Percentiles rank a stretch among this genome's conserved stretches.
phyloP scores from a whole-genome alignment of 2,113 vertebrate species.

The Neofelis nebulosa region DNA sequence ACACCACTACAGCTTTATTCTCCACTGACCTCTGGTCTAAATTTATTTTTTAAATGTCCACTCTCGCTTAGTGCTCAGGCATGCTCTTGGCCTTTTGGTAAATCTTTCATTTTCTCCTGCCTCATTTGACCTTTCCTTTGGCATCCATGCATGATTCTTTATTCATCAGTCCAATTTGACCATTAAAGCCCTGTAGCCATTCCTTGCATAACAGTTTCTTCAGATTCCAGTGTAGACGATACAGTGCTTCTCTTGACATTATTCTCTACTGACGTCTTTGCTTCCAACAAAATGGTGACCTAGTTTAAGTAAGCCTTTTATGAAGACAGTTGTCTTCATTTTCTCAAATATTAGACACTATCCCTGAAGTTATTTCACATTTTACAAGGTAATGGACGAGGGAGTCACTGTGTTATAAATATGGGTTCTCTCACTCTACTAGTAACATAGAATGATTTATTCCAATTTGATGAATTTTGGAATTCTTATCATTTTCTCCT shows the following conservation, averaged over 20 bases:
- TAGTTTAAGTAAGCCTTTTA: slow-evolving; percentile 47
- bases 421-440: background rate
- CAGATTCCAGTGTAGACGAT: background rate
- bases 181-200: slow-evolving; percentile 39
- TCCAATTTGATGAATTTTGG: background rate
- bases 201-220: background rate
- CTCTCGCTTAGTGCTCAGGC: background rate
- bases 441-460: background rate
- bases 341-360: slow-evolving; percentile 36
- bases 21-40: background rate
- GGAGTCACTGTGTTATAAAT: background rate
- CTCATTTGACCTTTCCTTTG: slow-evolving; percentile 61
- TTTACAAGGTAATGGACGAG: slow-evolving; percentile 43
- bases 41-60: slow-evolving; percentile 40
- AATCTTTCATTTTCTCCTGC: slow-evolving; percentile 48
- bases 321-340: slow-evolving; percentile 29
- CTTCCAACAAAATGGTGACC: slow-evolving; percentile 43
- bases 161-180: slow-evolving; percentile 32
- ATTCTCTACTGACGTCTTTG: slow-evolving; percentile 28
- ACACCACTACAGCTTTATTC: background rate
- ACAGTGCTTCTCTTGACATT: slow-evolving; percentile 53
- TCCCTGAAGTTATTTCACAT: slow-evolving; percentile 17
- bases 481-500: slow-evolving; percentile 12
- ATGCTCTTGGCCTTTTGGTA: slow-evolving; percentile 58
- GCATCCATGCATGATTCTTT: slow-evolving; percentile 43